Percentiles rank a stretch among this genome's conserved stretches.
Conservation (phyloP, 37 sponge, comb jelly and placozoan species). For the Beroe forskalii region DNA sequence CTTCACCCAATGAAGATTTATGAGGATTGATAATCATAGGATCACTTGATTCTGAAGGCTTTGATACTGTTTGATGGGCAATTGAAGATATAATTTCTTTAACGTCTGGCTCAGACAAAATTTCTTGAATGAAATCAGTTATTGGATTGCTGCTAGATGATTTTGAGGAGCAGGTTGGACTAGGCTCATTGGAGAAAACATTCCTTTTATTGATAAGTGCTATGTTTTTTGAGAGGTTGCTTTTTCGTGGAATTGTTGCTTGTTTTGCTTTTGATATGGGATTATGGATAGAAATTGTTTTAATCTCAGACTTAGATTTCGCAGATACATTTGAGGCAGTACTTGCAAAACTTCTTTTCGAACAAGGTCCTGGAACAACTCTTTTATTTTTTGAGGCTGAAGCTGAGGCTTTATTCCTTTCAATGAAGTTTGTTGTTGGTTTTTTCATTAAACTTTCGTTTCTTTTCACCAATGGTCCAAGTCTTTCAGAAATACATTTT, state of each 20-base stretch:
- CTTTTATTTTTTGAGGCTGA: neutral
- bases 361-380: neutral
- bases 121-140: constrained; percentile 6
- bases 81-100: constrained; percentile 9
- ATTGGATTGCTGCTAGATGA: neutral
- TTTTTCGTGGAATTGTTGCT: neutral
- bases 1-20: neutral
- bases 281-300: neutral
- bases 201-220: neutral
- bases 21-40: neutral
- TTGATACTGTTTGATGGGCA: neutral
- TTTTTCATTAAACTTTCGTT: neutral
- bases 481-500: neutral
- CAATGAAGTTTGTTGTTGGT: neutral
- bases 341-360: neutral
- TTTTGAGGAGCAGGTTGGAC: neutral
- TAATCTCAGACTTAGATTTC: neutral
- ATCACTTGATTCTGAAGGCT: neutral
- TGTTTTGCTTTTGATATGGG: constrained; percentile 58
- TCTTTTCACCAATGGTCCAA: neutral
- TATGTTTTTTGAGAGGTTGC: constrained; percentile 36
- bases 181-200: neutral
- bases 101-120: constrained; percentile 32
- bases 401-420: neutral
- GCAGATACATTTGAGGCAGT: neutral